Evolutionary conservation across 2,888 invertebrate genomes (phyloP), one percentile per base, ranked within the genome.

Genomic region (Pilophorus perplexus): DNA sequence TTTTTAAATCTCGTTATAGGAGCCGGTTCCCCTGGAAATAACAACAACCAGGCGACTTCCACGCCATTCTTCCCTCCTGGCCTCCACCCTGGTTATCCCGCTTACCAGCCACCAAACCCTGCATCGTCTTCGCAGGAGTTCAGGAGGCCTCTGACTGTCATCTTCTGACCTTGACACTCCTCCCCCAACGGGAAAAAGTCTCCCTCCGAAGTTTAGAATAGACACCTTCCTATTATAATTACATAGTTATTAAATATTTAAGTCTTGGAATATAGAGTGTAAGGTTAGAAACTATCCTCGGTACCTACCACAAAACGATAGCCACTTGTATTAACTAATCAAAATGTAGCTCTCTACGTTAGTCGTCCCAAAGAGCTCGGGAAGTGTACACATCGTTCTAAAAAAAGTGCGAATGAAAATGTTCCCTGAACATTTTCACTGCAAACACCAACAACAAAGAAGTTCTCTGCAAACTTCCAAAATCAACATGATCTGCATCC

Each of bases 101-200:
- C 79, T 70, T 80, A 80, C 0, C 81, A 81, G 72, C 84, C 67
- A 37, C 69, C 67, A 20, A 67, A 67, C 38, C 80, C 82, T 59
- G 75, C 80, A 2, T 78, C 81, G 1, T 75, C 83, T 1, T 83
- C 84, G 75, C 80, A 81, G 46, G 88, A 89, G 76, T 88, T 88
- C 76, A 79, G 88, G 73, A 81, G 88, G 75, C 89, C 89, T 1
- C 78, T 89, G 16, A 86, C 88, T 54, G 88, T 89, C 73, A 87
- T 89, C 83, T 88, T 89, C 82, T 89, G 88, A 89, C 87, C 87
- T 82, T 87, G 87, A 75, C 78, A 52, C 37, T 28, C 42, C 46
- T 12, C 28, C 16, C 27, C 44, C 14, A 27, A 28, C 28, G 52
- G 16, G 2, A 59, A 18, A 14, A 42, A 59, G 16, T 42, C 33